A percentile compares a stretch with the other conserved stretches of the same genome.
Evolutionary conservation across 2,113 vertebrate genomes (phyloP).

Genomic region (Paracanthobrama guichenoti): DNA sequence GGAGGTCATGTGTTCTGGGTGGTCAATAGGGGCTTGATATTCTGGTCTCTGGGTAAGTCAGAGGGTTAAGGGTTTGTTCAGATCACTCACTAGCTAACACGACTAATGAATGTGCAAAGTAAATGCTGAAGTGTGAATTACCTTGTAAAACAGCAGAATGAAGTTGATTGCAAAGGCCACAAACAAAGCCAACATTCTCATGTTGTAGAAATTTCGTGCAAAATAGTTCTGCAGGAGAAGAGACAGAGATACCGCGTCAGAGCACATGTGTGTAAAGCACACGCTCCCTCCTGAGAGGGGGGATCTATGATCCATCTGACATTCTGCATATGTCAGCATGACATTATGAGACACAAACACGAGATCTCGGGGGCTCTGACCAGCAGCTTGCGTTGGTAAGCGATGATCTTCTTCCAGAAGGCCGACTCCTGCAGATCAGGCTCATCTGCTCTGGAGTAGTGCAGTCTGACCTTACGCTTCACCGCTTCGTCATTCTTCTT

Average conservation of each 20-base stretch:
- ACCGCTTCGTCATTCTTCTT: constrained; percentile 83
- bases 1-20: too few species aligned
- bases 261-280: neutral
- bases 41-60: too few species aligned
- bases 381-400: constrained; percentile 93
- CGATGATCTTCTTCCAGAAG: constrained; percentile 94
- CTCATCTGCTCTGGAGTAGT: constrained; percentile 84
- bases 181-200: constrained; percentile 96
- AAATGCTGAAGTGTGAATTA: constrained; percentile 60
- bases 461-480: constrained; percentile 80
- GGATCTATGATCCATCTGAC: neutral
- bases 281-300: neutral
- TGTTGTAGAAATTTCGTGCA: constrained; percentile 98
- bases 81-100: too few species aligned
- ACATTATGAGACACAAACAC: neutral
- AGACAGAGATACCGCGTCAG: neutral
- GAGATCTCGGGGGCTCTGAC: constrained; percentile 70
- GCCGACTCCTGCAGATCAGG: constrained; percentile 90
- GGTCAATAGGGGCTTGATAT: too few species aligned
- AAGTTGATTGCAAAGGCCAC: constrained; percentile 98
- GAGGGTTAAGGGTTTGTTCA: too few species aligned
- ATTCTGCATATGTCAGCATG: too few species aligned
- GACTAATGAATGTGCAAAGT: too few species aligned
- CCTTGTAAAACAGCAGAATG: constrained; percentile 97
- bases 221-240: constrained; percentile 89